Conservation (phyloP, 1,140 invertebrate genomes). For the Achatina immaculata region DNA sequence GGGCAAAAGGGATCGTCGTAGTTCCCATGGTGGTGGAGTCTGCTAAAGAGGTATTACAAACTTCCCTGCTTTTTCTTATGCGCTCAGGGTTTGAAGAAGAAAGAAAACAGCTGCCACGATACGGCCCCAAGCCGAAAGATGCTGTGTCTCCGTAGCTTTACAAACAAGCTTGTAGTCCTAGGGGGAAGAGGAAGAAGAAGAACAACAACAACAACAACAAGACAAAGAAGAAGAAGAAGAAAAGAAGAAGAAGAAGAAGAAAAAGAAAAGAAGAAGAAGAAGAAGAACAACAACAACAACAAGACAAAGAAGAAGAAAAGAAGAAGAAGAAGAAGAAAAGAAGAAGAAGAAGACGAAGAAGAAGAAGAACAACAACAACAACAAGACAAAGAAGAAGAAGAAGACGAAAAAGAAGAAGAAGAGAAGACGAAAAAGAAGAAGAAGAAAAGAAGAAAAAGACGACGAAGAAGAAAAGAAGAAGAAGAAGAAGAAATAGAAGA, state of each 20-base stretch:
- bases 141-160: too few relatives aligned
- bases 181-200: too few relatives aligned
- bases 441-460: conserved; percentile 5
- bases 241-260: neutral
- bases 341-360: neutral
- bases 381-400: neutral
- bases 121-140: too few relatives aligned
- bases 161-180: too few relatives aligned
- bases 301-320: neutral
- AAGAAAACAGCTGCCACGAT: too few relatives aligned
- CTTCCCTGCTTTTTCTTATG: too few relatives aligned
- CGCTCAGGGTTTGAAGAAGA: too few relatives aligned
- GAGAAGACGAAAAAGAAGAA: neutral
- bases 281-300: neutral
- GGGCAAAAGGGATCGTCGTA: too few relatives aligned
- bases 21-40: too few relatives aligned
- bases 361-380: neutral
- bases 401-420: neutral
- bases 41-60: too few relatives aligned
- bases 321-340: neutral
- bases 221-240: conserved; percentile 7
- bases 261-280: neutral
- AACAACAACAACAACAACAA: neutral
- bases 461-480: neutral
- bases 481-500: neutral